Conservation (phyloP, 2,113 vertebrate genomes). For the Vanacampus margaritifer region DNA sequence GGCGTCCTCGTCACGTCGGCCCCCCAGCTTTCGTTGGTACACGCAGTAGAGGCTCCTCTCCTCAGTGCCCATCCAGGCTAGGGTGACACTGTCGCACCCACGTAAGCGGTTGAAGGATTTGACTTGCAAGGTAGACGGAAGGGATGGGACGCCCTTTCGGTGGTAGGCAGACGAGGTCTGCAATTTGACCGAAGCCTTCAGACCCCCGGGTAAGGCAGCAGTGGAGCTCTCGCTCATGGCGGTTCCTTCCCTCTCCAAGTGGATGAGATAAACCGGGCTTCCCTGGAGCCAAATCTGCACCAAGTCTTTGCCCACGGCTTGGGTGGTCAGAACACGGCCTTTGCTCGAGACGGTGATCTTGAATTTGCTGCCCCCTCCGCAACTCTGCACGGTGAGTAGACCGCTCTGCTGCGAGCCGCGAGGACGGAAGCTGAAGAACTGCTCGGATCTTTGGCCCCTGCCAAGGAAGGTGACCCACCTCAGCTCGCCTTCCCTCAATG, state of each 20-base stretch:
- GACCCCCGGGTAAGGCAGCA: conserved; percentile 35
- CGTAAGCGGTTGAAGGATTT: conserved; percentile 87
- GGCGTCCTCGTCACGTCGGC: conserved; percentile 22
- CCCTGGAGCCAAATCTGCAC: conserved; percentile 81
- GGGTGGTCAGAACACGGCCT: conserved; percentile 67
- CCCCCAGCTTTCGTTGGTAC: conserved; percentile 73
- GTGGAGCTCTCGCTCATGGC: conserved; percentile 21
- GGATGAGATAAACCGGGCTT: conserved; percentile 75
- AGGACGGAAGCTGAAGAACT: conserved; percentile 75
- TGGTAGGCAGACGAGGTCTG: conserved; percentile 79
- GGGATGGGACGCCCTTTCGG: conserved; percentile 75
- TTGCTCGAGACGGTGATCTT: conserved; percentile 74
- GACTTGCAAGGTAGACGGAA: conserved; percentile 84
- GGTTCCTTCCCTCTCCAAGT: conserved; percentile 69
- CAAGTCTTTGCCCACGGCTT: conserved; percentile 71
- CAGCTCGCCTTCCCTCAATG: conserved; percentile 80
- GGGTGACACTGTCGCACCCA: conserved; percentile 81
- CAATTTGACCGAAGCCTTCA: conserved; percentile 76
- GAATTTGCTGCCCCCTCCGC: conserved; percentile 70
- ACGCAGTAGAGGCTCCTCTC: conserved; percentile 85
- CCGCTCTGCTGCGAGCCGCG: conserved; percentile 77
- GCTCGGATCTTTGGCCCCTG: conserved; percentile 47
- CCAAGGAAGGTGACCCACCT: conserved; percentile 73
- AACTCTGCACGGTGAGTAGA: conserved; percentile 82
- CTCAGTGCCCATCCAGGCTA: conserved; percentile 88